Base-by-base conservation (phyloP, 2,888 invertebrate species). In the Nycteola revayana region DNA sequence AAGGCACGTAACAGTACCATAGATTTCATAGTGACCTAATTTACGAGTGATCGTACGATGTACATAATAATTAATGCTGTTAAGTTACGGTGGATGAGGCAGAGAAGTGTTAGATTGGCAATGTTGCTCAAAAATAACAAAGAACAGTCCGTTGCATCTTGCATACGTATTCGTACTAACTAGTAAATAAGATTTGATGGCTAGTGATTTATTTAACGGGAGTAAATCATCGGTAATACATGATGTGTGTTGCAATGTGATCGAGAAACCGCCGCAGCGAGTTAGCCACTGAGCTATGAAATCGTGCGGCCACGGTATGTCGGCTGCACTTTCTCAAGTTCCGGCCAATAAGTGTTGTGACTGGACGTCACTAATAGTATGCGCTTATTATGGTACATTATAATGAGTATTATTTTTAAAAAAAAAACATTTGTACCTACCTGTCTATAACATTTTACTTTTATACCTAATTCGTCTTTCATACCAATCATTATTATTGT, bases 251-350 rank as follows among this genome's bases (percentile, higher is more conserved):
- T 70, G 69, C 67, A 72, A 71, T 63, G 58, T 62, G 66, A 63
- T 69, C 71, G 73, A 75, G 79, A 85, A 83, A 84, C 76, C 73
- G 58, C 70, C 70, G 64, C 61, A 54, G 68, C 66, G 66, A 69
- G 66, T 74, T 68, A 68, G 66, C 71, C 76, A 83, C 69, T 82
- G 79, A 80, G 79, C 73, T 82, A 84, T 84, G 79, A 83, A 86
- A 80, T 79, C 78, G 79, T 79, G 83, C 79, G 62, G 70, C 75
- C 56, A 66, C 73, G 75, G 76, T 72, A 80, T 82, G 81, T 73
- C 66, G 71, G 52, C 64, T 74, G 69, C 79, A 83, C 85, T 86
- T 86, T 86, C 85, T 70, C 81, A 70, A 70, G 63, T 70, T 58
- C 63, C 63, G 64, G 62, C 32, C 65, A 44, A 52, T 31, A 42